Percentiles rank a stretch among this genome's conserved stretches.
These are phyloP conservation scores for Pterocles orientalis DNA, from an alignment of 2,113 vertebrate species.

Conservation along the genomic window DNA sequence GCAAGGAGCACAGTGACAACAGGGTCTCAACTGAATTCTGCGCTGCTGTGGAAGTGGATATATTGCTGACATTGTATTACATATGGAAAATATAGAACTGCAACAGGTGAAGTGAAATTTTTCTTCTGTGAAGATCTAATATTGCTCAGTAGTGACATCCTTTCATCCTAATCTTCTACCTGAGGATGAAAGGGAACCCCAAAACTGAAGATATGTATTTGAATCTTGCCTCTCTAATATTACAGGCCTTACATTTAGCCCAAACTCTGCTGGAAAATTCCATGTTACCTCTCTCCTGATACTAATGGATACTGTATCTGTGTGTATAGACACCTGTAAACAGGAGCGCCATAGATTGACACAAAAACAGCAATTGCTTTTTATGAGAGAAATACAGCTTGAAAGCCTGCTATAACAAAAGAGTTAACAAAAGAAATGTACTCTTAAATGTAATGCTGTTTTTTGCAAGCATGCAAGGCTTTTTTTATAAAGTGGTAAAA, in stretches of 20 bases:
- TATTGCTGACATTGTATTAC: neutral
- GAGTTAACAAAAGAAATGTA: neutral
- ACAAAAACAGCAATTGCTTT: neutral
- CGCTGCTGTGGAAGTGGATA: neutral
- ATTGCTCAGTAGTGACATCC: neutral
- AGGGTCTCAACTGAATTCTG: slow-evolving; percentile 4
- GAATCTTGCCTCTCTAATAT: neutral
- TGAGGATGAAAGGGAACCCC: neutral
- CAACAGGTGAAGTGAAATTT: neutral
- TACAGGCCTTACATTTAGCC: neutral
- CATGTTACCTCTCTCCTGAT: neutral
- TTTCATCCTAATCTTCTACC: neutral
- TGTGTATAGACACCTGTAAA: neutral
- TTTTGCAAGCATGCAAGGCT: neutral
- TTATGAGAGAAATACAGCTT: neutral
- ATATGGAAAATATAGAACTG: neutral
- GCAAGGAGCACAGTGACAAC: slow-evolving; percentile 48
- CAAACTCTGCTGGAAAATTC: neutral
- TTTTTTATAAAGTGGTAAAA: neutral
- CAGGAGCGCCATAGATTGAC: neutral
- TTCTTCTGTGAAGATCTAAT: neutral
- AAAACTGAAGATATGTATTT: neutral
- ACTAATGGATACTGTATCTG: neutral
- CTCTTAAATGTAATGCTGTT: neutral
- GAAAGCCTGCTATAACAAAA: neutral